These are phyloP conservation scores for Trichoplusia ni DNA, from an alignment of 1,140 invertebrate genomes.

Conservation along the genomic window DNA sequence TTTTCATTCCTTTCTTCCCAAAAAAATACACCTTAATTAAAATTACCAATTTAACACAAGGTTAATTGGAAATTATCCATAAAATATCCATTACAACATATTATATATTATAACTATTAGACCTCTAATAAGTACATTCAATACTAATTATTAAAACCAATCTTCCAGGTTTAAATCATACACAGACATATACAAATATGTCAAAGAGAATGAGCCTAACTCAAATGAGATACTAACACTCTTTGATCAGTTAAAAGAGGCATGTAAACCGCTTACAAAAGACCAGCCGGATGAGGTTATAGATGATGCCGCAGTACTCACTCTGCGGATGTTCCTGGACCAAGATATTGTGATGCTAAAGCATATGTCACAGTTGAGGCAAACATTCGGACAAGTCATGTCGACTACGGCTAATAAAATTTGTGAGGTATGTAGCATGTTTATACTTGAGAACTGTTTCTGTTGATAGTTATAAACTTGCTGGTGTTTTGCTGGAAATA, in stretches of 20 bases:
- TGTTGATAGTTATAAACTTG: not conserved
- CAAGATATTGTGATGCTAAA: conserved; percentile 83
- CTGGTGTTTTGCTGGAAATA: too few species aligned
- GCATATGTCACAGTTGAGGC: conserved; percentile 79
- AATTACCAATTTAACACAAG: too few species aligned
- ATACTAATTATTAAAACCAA: too few species aligned
- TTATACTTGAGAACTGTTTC: conserved; percentile 2
- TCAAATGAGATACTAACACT: conserved; percentile 42
- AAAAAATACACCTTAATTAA: too few species aligned
- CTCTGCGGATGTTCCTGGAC: conserved; percentile 84
- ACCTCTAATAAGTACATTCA: too few species aligned
- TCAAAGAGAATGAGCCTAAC: conserved; percentile 62
- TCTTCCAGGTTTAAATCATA: conserved; percentile 66
- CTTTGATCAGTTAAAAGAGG: conserved; percentile 57
- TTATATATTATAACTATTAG: too few species aligned
- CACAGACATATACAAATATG: conserved; percentile 61
- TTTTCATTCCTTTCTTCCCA: too few species aligned
- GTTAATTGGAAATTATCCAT: too few species aligned
- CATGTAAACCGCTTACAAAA: conserved; percentile 65
- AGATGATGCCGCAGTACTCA: conserved; percentile 84
- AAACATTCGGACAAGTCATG: conserved; percentile 81
- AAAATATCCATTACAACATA: too few species aligned
- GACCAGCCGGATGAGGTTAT: conserved; percentile 81
- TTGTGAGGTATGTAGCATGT: conserved; percentile 71
- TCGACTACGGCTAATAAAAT: conserved; percentile 79